Base-by-base conservation (phyloP, 1,140 invertebrate genomes). In the Zaprionus taronus region DNA sequence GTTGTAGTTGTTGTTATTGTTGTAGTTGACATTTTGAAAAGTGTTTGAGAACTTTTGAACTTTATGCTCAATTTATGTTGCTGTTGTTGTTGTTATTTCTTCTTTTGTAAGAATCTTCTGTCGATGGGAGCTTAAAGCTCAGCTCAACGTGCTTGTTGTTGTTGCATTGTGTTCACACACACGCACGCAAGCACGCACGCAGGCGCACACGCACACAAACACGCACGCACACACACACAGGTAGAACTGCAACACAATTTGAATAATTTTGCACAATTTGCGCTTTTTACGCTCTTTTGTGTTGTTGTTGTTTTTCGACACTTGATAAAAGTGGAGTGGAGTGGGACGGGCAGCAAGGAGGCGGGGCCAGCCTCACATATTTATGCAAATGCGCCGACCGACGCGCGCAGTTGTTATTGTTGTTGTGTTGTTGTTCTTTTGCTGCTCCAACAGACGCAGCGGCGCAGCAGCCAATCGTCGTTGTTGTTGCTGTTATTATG, bases 211-310 rank as follows among this genome's bases (percentile, higher is more conserved):
- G 51, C 63, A 66, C 47, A 67, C 71, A 34, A 31, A 55, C 49
- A 65, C 62, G 24, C 64, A 56, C 36, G 55, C 57, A 26, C 62
- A 56, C 47, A 36, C 60, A 49, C 69, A 65, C 61, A 17, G 26
- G 51, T 49, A n/a, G 34, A 34, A 24, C 28, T 65, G 7, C 26
- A 53, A 41, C 22, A 66, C 65, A 75, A 72, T 77, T 77, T 72
- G 36, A 72, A 72, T 65, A 72, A 76, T 72, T 72, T 77, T 73
- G 70, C 70, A 62, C 74, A 72, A 72, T 67, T 76, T 72, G 63
- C 49, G 38, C 44, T 72, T 67, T 71, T 61, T 66, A 61, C 15
- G 31, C 36, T 53, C 47, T 61, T 55, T 47, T 22, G 24, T 61
- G 51, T 24, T 44, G 5, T 34, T 41, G 55, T 44, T 64, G 56